These are phyloP conservation scores for Pherbina coryleti DNA, from an alignment of 2,888 invertebrate genomes.

Conservation along the genomic window DNA sequence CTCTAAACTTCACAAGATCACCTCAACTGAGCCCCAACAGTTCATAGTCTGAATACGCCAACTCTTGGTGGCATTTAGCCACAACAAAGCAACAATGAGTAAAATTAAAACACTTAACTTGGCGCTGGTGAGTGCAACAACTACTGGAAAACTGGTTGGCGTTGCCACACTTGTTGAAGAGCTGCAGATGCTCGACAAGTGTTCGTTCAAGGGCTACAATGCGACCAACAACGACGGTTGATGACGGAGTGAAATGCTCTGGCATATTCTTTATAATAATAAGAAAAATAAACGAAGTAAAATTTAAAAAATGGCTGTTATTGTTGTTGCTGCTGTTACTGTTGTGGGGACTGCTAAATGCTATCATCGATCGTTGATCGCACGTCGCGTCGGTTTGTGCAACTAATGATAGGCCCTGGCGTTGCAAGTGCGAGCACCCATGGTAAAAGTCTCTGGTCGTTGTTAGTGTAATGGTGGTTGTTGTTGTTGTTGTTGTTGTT, in stretches of 20 bases:
- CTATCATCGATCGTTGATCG: conserved; percentile 32
- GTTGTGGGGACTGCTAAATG: conserved; percentile 21
- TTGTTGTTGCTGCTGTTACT: conserved; percentile 20
- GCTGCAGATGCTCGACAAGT: not conserved
- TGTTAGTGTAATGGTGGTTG: not conserved
- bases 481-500: not conserved
- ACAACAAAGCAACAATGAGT: not conserved
- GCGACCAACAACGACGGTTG: not conserved
- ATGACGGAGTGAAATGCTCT: not conserved
- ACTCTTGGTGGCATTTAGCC: not conserved
- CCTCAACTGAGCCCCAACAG: not conserved
- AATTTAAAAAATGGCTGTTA: not conserved
- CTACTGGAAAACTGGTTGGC: conserved; percentile 9
- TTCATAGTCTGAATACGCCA: not conserved
- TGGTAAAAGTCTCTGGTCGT: not conserved
- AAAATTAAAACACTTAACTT: not conserved
- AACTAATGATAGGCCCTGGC: conserved; percentile 32
- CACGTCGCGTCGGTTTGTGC: conserved; percentile 33
- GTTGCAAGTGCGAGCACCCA: conserved; percentile 15
- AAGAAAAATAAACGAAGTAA: no score
- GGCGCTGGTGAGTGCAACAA: not conserved
- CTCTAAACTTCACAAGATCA: not conserved
- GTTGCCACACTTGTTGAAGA: not conserved
- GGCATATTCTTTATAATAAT: not conserved
- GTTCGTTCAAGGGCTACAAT: not conserved